A percentile compares a stretch with the other conserved stretches of the same genome.
Conservation (phyloP, 2,888 invertebrate genomes). For the Hypolimnas misippus region DNA sequence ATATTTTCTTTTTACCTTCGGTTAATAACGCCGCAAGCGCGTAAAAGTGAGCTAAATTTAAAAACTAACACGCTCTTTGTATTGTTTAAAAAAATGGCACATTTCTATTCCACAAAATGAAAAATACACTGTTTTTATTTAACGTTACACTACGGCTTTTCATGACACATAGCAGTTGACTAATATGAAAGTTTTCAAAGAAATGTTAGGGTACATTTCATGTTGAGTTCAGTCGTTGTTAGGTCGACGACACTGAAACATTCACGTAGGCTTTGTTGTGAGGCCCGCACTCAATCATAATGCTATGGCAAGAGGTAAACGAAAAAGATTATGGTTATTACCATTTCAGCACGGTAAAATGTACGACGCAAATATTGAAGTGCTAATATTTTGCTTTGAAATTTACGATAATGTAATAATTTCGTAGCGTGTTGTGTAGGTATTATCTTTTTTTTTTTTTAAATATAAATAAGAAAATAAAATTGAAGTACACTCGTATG, state of each 20-base stretch:
- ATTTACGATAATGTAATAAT: background rate
- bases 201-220: conserved; percentile 43
- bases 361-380: background rate
- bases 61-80: conserved; percentile 9
- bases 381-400: background rate
- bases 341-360: background rate
- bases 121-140: conserved; percentile 24
- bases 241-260: conserved; percentile 47
- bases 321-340: conserved; percentile 32
- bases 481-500: too few species aligned
- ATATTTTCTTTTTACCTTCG: background rate
- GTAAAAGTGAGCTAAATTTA: conserved; percentile 8
- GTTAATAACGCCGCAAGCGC: background rate
- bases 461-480: background rate
- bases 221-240: conserved; percentile 43
- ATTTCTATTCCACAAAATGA: conserved; percentile 6
- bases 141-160: conserved; percentile 28
- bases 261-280: conserved; percentile 45
- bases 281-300: conserved; percentile 47
- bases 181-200: conserved; percentile 41
- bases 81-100: conserved; percentile 7
- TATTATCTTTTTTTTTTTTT: background rate
- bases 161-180: conserved; percentile 32
- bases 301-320: conserved; percentile 35
- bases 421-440: background rate